A percentile compares a stretch with the other conserved stretches of the same genome.
These are phyloP conservation scores for Eulemur mongoz DNA, from an alignment of 2,797 vertebrate genomes.

Conservation along the genomic window DNA sequence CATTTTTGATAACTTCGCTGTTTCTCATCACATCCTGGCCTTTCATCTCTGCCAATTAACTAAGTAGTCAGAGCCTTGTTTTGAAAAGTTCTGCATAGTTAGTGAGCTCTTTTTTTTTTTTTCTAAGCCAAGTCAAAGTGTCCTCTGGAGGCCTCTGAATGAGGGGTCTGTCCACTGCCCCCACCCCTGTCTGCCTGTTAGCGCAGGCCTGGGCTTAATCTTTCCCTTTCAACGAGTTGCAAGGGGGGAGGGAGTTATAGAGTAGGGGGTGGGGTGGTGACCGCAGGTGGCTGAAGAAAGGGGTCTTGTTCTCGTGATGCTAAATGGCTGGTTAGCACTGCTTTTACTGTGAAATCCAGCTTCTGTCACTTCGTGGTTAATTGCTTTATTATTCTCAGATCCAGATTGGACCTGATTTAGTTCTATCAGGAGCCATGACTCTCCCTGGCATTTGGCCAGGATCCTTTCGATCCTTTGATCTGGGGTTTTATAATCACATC, in stretches of 20 bases:
- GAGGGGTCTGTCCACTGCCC: slow-evolving; percentile 68
- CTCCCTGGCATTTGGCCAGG: slow-evolving; percentile 70
- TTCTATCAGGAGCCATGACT: slow-evolving; percentile 71
- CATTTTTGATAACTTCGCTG: slow-evolving; percentile 72
- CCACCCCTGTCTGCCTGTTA: slow-evolving; percentile 56
- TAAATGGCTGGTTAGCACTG: slow-evolving; percentile 75
- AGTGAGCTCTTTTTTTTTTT: slow-evolving; percentile 67
- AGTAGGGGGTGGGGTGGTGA: slow-evolving; percentile 72
- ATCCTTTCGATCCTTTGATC: slow-evolving; percentile 73
- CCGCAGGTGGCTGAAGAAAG: slow-evolving; percentile 80
- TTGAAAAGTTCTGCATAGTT: slow-evolving; percentile 78
- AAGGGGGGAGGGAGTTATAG: slow-evolving; percentile 41
- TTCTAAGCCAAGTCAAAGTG: slow-evolving; percentile 65
- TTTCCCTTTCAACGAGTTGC: slow-evolving; percentile 76
- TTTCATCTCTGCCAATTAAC: slow-evolving; percentile 86
- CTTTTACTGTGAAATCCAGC: slow-evolving; percentile 79
- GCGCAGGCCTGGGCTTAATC: slow-evolving; percentile 51
- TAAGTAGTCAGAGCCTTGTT: slow-evolving; percentile 76
- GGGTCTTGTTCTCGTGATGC: slow-evolving; percentile 75
- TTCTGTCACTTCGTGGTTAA: slow-evolving; percentile 71
- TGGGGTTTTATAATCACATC: slow-evolving; percentile 67
- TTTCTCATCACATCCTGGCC: slow-evolving; percentile 75
- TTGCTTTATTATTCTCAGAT: slow-evolving; percentile 63
- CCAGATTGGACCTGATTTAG: slow-evolving; percentile 72
- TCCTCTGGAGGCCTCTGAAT: slow-evolving; percentile 55